Percentiles rank a stretch among this genome's conserved stretches.
Conservation (phyloP, 2,888 invertebrate genomes). For the Archips crataeganus region DNA sequence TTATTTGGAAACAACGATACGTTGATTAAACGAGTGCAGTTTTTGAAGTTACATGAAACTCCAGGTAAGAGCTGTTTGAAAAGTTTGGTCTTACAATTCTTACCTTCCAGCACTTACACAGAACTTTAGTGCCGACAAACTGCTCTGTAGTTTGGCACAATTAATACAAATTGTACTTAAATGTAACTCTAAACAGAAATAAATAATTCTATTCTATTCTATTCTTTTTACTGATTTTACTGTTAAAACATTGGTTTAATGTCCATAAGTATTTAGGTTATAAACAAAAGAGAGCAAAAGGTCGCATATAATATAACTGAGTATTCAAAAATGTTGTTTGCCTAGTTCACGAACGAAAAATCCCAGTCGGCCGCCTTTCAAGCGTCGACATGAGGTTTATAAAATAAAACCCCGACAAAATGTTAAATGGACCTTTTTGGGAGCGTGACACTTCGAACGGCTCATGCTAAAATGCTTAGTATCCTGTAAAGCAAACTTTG, state of each 20-base stretch:
- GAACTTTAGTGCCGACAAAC: no score
- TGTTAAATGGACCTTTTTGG: conserved; percentile 17
- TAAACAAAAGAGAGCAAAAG: not conserved
- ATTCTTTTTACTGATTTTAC: no score
- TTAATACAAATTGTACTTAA: no score
- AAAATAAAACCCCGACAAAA: conserved; percentile 15
- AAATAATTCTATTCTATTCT: no score
- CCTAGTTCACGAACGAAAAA: not conserved
- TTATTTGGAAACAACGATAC: conserved; percentile 4
- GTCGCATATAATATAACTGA: not conserved
- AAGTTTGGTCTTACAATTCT: no score
- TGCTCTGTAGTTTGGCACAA: no score
- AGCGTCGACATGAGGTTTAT: not conserved
- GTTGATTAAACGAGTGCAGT: not conserved
- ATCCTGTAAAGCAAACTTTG: conserved; percentile 28
- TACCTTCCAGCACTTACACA: no score
- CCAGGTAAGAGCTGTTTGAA: not conserved
- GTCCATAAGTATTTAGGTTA: no score
- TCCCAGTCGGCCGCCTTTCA: conserved; percentile 2
- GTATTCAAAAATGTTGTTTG: not conserved
- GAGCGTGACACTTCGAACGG: conserved; percentile 20
- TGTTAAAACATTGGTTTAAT: no score
- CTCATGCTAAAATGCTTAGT: conserved; percentile 23
- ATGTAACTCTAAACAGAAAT: no score
- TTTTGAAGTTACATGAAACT: not conserved